Evolutionary conservation across 1,140 invertebrate genomes (phyloP).

Genomic region (Cherax quadricarinatus): DNA sequence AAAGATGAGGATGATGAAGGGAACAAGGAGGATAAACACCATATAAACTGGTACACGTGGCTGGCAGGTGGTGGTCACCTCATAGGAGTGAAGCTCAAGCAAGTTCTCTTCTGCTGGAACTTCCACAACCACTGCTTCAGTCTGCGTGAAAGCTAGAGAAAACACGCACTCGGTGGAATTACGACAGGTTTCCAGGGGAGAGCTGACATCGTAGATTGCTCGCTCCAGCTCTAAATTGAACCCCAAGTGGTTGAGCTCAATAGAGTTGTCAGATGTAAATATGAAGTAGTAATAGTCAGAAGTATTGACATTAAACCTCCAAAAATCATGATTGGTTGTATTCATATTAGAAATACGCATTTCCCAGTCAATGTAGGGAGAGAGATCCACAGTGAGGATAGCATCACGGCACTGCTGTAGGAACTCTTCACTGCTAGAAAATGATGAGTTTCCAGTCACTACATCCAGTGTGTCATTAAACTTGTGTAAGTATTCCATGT

Average conservation of each 20-base stretch:
- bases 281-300: slow-evolving; percentile 71
- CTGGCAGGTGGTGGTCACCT: slow-evolving; percentile 69
- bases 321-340: neutral
- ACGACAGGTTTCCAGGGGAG: slow-evolving; percentile 46
- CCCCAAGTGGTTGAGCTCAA: slow-evolving; percentile 60
- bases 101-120: slow-evolving; percentile 39
- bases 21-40: slow-evolving; percentile 69
- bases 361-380: slow-evolving; percentile 50
- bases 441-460: slow-evolving; percentile 64
- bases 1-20: slow-evolving; percentile 70
- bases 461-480: slow-evolving; percentile 57
- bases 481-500: slow-evolving; percentile 44
- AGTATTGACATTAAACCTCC: slow-evolving; percentile 48
- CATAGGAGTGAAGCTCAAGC: slow-evolving; percentile 42
- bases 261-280: slow-evolving; percentile 67
- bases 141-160: slow-evolving; percentile 64
- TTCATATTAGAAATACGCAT: neutral
- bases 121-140: slow-evolving; percentile 67
- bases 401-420: slow-evolving; percentile 59
- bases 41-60: slow-evolving; percentile 68
- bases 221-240: slow-evolving; percentile 56
- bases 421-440: slow-evolving; percentile 69
- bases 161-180: slow-evolving; percentile 68
- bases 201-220: slow-evolving; percentile 58
- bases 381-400: slow-evolving; percentile 58